Conservation (phyloP, 2,888 invertebrate genomes). For the Vesta saturnalis region DNA sequence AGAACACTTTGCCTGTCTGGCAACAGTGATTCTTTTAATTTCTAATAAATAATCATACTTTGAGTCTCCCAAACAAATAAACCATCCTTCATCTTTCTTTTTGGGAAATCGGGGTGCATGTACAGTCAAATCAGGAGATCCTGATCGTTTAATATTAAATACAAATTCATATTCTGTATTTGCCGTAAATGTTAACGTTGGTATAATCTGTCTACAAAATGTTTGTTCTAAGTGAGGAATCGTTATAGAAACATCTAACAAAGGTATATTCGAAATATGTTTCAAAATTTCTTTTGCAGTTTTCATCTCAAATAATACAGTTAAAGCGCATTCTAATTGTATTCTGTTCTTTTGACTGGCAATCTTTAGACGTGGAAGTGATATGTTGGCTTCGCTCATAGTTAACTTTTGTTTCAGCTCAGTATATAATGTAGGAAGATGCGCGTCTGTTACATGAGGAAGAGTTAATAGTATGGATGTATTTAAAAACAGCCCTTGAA, state of each 20-base stretch:
- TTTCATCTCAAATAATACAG: conserved; percentile 46
- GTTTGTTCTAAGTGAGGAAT: conserved; percentile 23
- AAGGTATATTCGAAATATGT: conserved; percentile 53
- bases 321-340: conserved; percentile 50
- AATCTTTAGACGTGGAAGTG: conserved; percentile 67
- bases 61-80: conserved; percentile 82
- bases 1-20: conserved; percentile 61
- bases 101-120: conserved; percentile 92
- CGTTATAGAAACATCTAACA: conserved; percentile 49
- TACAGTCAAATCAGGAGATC: conserved; percentile 61
- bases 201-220: conserved; percentile 29
- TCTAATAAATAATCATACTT: conserved; percentile 79
- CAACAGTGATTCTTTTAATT: conserved; percentile 77
- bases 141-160: conserved; percentile 53
- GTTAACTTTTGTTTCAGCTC: conserved; percentile 54
- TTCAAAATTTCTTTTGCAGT: conserved; percentile 50
- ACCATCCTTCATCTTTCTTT: conserved; percentile 96
- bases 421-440: conserved; percentile 69
- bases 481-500: conserved; percentile 90
- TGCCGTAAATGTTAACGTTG: conserved; percentile 60
- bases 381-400: background rate
- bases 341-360: conserved; percentile 67
- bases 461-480: conserved; percentile 80
- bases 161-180: conserved; percentile 55
- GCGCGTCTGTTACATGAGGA: conserved; percentile 77